Evolutionary conservation across 2,888 invertebrate genomes (phyloP), one percentile per base, ranked within the genome.

Genomic region (Melinaea marsaeus): DNA sequence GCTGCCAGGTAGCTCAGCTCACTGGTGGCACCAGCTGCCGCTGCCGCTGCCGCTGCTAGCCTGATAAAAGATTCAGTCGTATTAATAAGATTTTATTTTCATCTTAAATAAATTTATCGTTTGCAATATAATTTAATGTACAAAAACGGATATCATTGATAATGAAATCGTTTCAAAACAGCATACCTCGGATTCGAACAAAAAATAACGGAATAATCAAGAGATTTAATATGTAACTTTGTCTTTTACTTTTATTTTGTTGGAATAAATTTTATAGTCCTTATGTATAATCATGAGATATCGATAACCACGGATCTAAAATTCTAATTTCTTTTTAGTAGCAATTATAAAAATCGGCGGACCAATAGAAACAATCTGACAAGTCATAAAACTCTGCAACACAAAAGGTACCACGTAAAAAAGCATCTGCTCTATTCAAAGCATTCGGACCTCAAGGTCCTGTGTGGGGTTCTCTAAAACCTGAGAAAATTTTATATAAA

Each of bases 1-100:
- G 91, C 90, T 45, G 91, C 91, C 60, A 91, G 84, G 80, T 90
- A 91, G 76, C 86, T 90, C 68, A 86, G 91, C 85, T 91, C 91
- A 46, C 89, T 88, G 68, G 90, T 88, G 1, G 90, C 90, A 0
- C 88, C 90, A 32, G 91, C 86, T 54, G 90, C 86, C 33, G 89
- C 90, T 55, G 91, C 90, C 57, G 90, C 86, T 13, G 90, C 88
- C 64, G 91, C 91, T 71, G 91, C 90, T 66, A 91, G 68, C 74
- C 91, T 91, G 78, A 0, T 32, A 55, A 61, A 66, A 64, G 70
- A 67, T 13, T 60, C 58, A 63, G 54, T 37, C 13, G 57, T 46
- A 13, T 47, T 54, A 13, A 34, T 9, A 37, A 54, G 54, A 63
- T 55, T 58, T 13, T 34, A 56, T 56, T 46, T 33, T 34, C 11